Evolutionary conservation across 1,140 invertebrate species (phyloP).

Genomic region (Chironomus striatipennis): DNA sequence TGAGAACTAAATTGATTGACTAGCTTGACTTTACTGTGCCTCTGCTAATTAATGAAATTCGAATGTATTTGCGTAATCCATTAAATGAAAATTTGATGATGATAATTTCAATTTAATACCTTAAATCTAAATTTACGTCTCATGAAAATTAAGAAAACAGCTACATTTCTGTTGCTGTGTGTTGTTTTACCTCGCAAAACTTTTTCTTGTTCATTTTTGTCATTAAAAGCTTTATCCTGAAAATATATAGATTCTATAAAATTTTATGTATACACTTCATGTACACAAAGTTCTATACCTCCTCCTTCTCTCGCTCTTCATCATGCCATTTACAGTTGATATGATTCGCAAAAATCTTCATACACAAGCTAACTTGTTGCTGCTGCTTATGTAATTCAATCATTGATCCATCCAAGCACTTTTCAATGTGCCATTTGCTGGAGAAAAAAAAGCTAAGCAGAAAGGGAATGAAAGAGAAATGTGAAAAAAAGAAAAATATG

Average conservation of each 20-base stretch:
- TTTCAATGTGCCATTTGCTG: not conserved
- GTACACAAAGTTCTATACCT: not conserved
- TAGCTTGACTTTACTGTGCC: too few species aligned
- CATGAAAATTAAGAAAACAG: too few species aligned
- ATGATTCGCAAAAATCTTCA: not conserved
- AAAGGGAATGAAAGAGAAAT: not conserved
- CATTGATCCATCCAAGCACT: slow-evolving; percentile 6
- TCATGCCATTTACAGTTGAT: not conserved
- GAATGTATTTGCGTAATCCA: too few species aligned
- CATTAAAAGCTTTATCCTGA: too few species aligned
- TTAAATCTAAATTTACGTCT: too few species aligned
- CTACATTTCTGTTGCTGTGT: too few species aligned
- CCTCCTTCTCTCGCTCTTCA: not conserved
- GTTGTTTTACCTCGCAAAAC: too few species aligned
- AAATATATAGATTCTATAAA: not conserved
- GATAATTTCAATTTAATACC: not conserved
- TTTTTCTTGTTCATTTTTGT: too few species aligned
- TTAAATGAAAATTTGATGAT: not conserved
- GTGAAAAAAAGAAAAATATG: not conserved
- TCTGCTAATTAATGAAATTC: too few species aligned
- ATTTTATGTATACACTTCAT: not conserved
- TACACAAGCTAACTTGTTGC: not conserved
- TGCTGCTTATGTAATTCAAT: not conserved
- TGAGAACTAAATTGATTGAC: too few species aligned
- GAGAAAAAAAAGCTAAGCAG: not conserved